Evolutionary conservation across 2,113 vertebrate species (phyloP).

Genomic region (Ciconia stormi): DNA sequence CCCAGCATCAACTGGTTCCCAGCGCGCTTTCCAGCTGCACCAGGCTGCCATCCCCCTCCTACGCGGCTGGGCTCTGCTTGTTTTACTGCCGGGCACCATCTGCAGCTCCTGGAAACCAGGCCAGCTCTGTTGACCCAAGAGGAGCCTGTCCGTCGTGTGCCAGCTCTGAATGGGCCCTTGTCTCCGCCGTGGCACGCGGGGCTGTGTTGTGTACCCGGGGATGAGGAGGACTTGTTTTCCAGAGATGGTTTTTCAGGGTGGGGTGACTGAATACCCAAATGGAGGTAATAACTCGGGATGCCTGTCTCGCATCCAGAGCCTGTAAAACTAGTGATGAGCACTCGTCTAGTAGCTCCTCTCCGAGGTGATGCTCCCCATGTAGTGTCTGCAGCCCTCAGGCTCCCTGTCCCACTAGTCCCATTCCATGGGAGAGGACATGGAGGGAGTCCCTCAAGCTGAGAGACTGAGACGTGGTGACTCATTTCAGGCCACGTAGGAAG

Average conservation of each 20-base stretch:
- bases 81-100: slow-evolving; percentile 11
- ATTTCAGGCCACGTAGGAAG: not conserved
- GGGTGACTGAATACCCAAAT: not conserved
- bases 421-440: not conserved
- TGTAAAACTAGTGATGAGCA: not conserved
- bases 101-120: slow-evolving; percentile 24
- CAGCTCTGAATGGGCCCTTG: slow-evolving; percentile 34
- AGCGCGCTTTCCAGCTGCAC: not conserved
- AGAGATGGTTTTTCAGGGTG: not conserved
- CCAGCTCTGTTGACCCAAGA: slow-evolving; percentile 21
- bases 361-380: not conserved
- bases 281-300: not conserved
- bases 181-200: not conserved
- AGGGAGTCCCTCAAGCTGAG: not conserved
- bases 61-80: not conserved
- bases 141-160: not conserved
- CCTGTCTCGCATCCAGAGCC: not conserved
- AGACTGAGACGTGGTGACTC: not conserved
- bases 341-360: not conserved
- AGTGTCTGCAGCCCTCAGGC: not conserved
- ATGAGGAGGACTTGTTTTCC: not conserved
- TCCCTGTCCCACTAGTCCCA: not conserved
- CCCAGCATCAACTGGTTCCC: not conserved
- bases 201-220: not conserved
- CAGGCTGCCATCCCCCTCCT: not conserved